phyloP scores from a whole-genome alignment of 2,113 vertebrate species.

The Mustelus asterias region DNA sequence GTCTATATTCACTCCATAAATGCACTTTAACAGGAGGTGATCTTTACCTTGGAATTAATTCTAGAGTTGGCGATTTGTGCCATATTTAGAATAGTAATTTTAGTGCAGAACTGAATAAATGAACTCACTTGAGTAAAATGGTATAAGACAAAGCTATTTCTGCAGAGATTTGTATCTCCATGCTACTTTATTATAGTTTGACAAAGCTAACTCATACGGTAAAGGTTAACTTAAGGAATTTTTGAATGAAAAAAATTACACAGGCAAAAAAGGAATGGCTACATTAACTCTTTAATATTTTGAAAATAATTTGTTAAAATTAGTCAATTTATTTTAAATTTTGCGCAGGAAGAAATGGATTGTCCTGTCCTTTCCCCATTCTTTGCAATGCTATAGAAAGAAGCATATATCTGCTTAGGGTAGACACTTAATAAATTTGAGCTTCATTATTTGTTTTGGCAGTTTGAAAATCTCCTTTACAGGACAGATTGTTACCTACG shows the following conservation, averaged over 20 bases:
- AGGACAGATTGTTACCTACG: constrained; percentile 38
- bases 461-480: constrained; percentile 33
- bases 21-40: no score
- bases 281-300: not conserved
- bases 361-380: not conserved
- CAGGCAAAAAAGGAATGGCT: not conserved
- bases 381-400: not conserved
- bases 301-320: not conserved
- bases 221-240: not conserved
- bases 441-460: constrained; percentile 32
- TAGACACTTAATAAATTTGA: constrained; percentile 26
- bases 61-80: not conserved
- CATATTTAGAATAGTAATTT: constrained; percentile 3
- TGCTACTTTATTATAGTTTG: not conserved
- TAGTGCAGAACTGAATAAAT: not conserved
- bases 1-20: constrained; percentile 9
- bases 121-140: not conserved
- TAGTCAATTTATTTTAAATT: not conserved
- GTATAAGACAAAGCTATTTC: not conserved
- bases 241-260: not conserved
- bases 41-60: constrained; percentile 17
- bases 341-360: not conserved
- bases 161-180: not conserved
- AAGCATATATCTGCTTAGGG: not conserved
- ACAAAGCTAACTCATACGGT: not conserved